Evolutionary conservation across 2,888 invertebrate species (phyloP), one percentile per base, ranked within the genome.

Genomic region (Bombylius major): DNA sequence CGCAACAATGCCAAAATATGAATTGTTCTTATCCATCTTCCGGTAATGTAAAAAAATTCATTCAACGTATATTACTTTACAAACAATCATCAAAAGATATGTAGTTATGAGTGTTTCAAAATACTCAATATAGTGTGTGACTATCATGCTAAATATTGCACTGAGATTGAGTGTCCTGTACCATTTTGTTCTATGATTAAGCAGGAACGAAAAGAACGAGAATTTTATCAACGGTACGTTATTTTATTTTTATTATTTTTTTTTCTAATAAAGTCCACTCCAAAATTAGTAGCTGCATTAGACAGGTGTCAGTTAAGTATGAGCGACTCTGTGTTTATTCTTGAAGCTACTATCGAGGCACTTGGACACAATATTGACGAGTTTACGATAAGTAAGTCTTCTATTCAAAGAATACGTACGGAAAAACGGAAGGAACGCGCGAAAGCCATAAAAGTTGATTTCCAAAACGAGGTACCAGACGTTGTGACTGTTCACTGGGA

Each of bases 181-280:
- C 98, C 98, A 62, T 99, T 98, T 87, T 99, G 99, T 80, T 87
- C 88, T 68, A 96, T 95, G 72, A 97, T 99, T 71, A 96, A 98
- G 75, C 92, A 95, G 75, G 98, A 98, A 77, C 78, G 99, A 66
- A 90, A 93, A 69, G 97, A 98, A 75, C 98, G 99, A 74, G 95
- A 98, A 73, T 76, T 93, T 61, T 95, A 97, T 69, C 94, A 95
- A 75, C 81, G 93, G 67, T 74, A 62, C 3, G 5, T 42, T 11
- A 50, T n/a, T 14, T 42, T 39, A n/a, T n/a, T n/a, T n/a, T n/a
- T n/a, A n/a, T 50, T 8, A 1, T 8, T 8, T 8, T 36, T 23
- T 23, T 23, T 23, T 2, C 23, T 23, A 23, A 23, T 23, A 23
- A 23, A n/a, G n/a, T n/a, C n/a, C n/a, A 62, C 63, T 52, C 60